These are phyloP conservation scores for Drosophila equinoxialis DNA, from an alignment of 1,140 invertebrate species.

Conservation along the genomic window DNA sequence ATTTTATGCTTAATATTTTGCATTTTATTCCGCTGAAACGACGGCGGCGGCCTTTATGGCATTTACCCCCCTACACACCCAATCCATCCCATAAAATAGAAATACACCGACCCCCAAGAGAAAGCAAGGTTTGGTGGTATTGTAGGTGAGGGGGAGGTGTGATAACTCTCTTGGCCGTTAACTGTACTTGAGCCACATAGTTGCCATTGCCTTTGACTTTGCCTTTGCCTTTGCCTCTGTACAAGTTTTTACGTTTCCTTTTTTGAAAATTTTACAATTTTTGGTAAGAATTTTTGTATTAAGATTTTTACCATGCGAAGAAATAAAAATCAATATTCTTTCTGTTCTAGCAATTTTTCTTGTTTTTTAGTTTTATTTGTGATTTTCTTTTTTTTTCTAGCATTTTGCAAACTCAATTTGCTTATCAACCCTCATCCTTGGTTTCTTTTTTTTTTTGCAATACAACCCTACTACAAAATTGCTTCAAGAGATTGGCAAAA, in stretches of 20 bases:
- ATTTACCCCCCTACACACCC: not conserved
- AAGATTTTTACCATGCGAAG: not conserved
- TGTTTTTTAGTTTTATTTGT: constrained; percentile 4
- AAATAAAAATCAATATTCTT: constrained; percentile 41
- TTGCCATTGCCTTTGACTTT: constrained; percentile 9
- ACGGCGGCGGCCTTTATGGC: constrained; percentile 24
- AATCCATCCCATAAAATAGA: too few relatives aligned
- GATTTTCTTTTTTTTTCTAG: not conserved
- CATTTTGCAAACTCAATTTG: constrained; percentile 41
- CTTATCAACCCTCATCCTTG: constrained; percentile 64
- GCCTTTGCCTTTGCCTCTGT: constrained; percentile 23
- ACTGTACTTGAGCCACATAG: constrained; percentile 58
- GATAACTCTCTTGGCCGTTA: constrained; percentile 48
- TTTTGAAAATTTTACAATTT: not conserved
- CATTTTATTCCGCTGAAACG: constrained; percentile 71
- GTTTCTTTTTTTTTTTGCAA: not conserved
- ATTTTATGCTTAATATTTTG: constrained; percentile 83
- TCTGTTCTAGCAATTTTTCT: not conserved
- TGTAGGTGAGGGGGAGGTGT: constrained; percentile 10
- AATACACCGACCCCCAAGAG: constrained; percentile 20
- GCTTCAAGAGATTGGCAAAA: constrained; percentile 4
- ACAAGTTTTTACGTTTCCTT: constrained; percentile 24
- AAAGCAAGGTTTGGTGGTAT: not conserved
- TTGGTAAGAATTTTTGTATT: not conserved
- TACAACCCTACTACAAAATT: constrained; percentile 47